A percentile compares a stretch with the other conserved stretches of the same genome.
Conservation (phyloP, 1,140 invertebrate species). For the Dendrolimus punctatus region DNA sequence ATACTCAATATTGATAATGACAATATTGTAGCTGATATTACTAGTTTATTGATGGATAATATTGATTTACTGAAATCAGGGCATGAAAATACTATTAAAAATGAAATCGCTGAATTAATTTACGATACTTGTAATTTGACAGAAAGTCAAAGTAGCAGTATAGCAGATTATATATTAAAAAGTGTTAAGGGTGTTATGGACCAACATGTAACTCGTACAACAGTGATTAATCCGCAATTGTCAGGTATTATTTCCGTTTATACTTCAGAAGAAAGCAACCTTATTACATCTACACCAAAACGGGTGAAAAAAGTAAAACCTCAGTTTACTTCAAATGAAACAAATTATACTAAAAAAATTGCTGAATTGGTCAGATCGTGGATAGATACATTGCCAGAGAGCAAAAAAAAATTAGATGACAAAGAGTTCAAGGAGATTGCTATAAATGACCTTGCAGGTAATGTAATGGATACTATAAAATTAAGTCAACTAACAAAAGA, state of each 20-base stretch:
- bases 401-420: constrained; percentile 15
- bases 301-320: constrained; percentile 12
- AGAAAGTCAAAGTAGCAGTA: not conserved
- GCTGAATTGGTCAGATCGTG: constrained; percentile 20
- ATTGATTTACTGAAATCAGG: not conserved
- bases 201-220: not conserved
- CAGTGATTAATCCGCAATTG: not conserved
- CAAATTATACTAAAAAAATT: constrained; percentile 20
- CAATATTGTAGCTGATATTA: not conserved
- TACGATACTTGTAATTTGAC: constrained; percentile 1
- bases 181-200: not conserved
- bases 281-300: constrained; percentile 20
- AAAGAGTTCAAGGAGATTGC: constrained; percentile 17
- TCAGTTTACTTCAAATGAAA: constrained; percentile 22
- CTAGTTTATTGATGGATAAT: not conserved
- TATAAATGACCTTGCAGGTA: constrained; percentile 28
- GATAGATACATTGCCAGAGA: constrained; percentile 25
- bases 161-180: no score
- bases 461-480: constrained; percentile 35
- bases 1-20: not conserved
- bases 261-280: constrained; percentile 9
- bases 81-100: constrained; percentile 3
- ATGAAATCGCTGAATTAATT: constrained; percentile 9
- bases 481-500: constrained; percentile 19
- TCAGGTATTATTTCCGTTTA: constrained; percentile 11